Evolutionary conservation across 2,797 vertebrate genomes (phyloP).

Genomic region (Nyctibius grandis): DNA sequence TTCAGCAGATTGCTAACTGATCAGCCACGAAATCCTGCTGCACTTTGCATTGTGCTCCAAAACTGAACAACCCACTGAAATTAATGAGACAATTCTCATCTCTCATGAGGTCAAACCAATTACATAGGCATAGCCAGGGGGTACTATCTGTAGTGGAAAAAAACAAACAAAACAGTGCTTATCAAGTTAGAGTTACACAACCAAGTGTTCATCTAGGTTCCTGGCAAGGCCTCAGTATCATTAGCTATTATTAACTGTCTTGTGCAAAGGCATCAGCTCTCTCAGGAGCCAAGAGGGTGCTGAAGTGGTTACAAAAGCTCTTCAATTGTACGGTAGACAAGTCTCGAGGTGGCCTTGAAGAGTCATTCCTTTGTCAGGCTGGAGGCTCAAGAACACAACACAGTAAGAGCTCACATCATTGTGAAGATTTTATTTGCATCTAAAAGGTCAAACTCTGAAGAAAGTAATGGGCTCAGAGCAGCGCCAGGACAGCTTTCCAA

Average conservation of each 20-base stretch:
- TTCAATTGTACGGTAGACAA: not conserved
- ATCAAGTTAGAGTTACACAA: conserved; percentile 27
- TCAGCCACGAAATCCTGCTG: not conserved
- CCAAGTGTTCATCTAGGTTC: not conserved
- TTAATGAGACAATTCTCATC: conserved; percentile 21
- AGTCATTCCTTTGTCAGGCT: not conserved
- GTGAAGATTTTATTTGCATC: not conserved
- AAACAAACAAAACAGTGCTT: not conserved
- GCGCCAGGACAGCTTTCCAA: not conserved
- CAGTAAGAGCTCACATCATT: not conserved
- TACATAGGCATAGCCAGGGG: conserved; percentile 20
- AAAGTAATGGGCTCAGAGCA: not conserved
- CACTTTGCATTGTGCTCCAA: conserved; percentile 4
- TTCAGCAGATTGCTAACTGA: conserved; percentile 12
- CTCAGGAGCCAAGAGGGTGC: conserved; percentile 1
- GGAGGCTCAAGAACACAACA: not conserved
- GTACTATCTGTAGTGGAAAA: conserved; percentile 6
- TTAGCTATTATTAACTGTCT: conserved; percentile 25
- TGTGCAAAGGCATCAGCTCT: conserved; percentile 1
- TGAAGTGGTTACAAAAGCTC: conserved; percentile 4
- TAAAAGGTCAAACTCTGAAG: not conserved
- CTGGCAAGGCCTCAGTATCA: not conserved
- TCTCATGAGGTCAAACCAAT: conserved; percentile 16
- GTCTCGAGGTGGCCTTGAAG: not conserved
- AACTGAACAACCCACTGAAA: not conserved